phyloP scores from a whole-genome alignment of 2,888 invertebrate genomes.

The Zootermopsis nevadensis region DNA sequence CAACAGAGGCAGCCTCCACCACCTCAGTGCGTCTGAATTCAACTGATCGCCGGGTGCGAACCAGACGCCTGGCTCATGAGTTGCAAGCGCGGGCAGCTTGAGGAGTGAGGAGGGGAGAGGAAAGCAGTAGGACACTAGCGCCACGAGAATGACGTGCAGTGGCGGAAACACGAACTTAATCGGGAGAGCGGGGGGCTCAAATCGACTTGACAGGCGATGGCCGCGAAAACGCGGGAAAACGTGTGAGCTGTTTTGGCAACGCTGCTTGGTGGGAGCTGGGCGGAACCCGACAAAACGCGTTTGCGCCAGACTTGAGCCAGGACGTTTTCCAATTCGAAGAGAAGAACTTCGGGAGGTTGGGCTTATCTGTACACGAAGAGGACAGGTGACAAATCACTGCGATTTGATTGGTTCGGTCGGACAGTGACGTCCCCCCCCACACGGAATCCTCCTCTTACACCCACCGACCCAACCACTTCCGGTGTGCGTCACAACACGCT shows the following conservation, averaged over 20 bases:
- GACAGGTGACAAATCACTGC: slow-evolving; percentile 54
- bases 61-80: slow-evolving; percentile 34
- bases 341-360: slow-evolving; percentile 45
- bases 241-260: slow-evolving; percentile 28
- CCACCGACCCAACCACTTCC: slow-evolving; percentile 30
- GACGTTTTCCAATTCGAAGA: slow-evolving; percentile 48
- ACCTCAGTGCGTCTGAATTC: slow-evolving; percentile 46
- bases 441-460: slow-evolving; percentile 15
- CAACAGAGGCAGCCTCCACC: not conserved
- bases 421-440: slow-evolving; percentile 47
- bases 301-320: slow-evolving; percentile 35
- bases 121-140: slow-evolving; percentile 13
- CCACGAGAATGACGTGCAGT: slow-evolving; percentile 5
- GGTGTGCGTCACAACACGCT: slow-evolving; percentile 19
- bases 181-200: not conserved
- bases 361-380: slow-evolving; percentile 43
- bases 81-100: not conserved
- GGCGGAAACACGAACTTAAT: slow-evolving; percentile 27
- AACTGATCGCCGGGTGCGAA: slow-evolving; percentile 41
- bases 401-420: slow-evolving; percentile 59
- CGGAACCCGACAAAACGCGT: slow-evolving; percentile 37
- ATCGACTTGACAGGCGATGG: not conserved
- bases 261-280: not conserved
- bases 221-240: slow-evolving; percentile 40
- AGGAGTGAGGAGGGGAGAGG: not conserved